Conservation (phyloP, 92 coral and sea anemone species). For the Isaurus tuberculatus region DNA sequence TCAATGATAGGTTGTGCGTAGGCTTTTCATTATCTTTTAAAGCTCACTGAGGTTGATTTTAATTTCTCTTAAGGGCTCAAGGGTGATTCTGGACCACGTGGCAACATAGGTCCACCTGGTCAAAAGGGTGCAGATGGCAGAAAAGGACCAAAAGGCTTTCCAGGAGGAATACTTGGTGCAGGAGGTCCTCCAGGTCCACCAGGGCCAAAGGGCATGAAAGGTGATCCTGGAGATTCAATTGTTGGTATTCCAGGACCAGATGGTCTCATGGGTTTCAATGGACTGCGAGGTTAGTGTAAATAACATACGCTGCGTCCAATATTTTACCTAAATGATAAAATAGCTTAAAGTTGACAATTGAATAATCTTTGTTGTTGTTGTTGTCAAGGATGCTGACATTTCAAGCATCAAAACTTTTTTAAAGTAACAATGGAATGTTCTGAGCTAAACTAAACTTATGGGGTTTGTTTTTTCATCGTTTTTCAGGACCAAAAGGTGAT, state of each 20-base stretch:
- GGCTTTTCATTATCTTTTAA: no score
- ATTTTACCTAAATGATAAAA: no score
- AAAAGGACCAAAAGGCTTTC: constrained; percentile 8
- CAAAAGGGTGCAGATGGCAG: not conserved
- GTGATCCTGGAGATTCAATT: constrained; percentile 31
- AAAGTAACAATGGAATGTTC: no score
- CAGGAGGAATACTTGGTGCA: constrained; percentile 22
- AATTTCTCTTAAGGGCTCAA: not conserved
- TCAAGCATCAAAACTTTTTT: no score
- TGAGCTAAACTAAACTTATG: no score
- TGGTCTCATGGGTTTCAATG: constrained; percentile 39
- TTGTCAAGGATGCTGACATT: no score
- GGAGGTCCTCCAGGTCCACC: constrained; percentile 32
- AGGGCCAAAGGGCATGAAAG: constrained; percentile 19
- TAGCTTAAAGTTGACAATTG: no score
- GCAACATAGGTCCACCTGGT: constrained; percentile 23
- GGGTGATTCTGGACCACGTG: constrained; percentile 9
- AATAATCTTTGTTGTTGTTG: no score
- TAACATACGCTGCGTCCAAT: no score
- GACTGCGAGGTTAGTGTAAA: constrained; percentile 9
- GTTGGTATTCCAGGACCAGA: constrained; percentile 32
- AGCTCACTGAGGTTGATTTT: no score
- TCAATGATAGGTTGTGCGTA: no score
- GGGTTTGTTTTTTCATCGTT: no score
- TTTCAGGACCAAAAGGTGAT: constrained; percentile 47